Percentiles rank a stretch among this genome's conserved stretches.
Evolutionary conservation across 2,888 invertebrate species (phyloP).

Genomic region (Abscondita cerata): DNA sequence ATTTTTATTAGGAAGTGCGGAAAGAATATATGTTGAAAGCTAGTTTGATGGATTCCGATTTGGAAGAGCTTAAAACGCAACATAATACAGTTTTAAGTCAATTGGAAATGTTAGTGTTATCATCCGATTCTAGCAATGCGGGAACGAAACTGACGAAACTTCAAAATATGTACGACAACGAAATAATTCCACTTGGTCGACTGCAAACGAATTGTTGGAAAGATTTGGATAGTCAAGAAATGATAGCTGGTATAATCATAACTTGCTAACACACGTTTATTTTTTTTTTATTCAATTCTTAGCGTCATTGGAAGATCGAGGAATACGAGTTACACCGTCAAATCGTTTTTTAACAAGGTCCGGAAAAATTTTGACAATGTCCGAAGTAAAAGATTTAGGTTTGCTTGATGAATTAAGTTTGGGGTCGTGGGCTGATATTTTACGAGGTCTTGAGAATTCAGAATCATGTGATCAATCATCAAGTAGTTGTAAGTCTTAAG

Average conservation of each 20-base stretch:
- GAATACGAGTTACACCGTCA: conserved; percentile 49
- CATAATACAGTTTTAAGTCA: conserved; percentile 42
- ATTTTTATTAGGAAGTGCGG: too few species aligned
- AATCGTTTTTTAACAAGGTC: conserved; percentile 48
- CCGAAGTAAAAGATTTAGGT: conserved; percentile 49
- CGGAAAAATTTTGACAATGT: conserved; percentile 48
- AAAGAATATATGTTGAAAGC: too few species aligned
- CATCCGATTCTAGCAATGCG: too few species aligned
- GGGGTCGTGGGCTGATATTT: conserved; percentile 28
- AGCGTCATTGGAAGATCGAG: conserved; percentile 43
- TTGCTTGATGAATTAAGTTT: conserved; percentile 47
- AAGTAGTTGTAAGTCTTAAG: too few species aligned
- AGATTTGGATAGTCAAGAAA: conserved; percentile 6
- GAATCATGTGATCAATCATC: too few species aligned
- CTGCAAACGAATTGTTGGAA: conserved; percentile 27
- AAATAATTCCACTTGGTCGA: conserved; percentile 10
- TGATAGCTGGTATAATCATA: conserved; percentile 8
- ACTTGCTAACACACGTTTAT: background rate
- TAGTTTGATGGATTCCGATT: conserved; percentile 45
- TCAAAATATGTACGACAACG: conserved; percentile 24
- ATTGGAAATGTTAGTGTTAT: conserved; percentile 43
- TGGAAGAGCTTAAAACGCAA: conserved; percentile 41
- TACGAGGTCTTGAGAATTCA: background rate
- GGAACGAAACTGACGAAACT: conserved; percentile 40
- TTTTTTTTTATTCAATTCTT: background rate